Conservation (phyloP, 1,140 invertebrate genomes). For the Physella acuta region DNA sequence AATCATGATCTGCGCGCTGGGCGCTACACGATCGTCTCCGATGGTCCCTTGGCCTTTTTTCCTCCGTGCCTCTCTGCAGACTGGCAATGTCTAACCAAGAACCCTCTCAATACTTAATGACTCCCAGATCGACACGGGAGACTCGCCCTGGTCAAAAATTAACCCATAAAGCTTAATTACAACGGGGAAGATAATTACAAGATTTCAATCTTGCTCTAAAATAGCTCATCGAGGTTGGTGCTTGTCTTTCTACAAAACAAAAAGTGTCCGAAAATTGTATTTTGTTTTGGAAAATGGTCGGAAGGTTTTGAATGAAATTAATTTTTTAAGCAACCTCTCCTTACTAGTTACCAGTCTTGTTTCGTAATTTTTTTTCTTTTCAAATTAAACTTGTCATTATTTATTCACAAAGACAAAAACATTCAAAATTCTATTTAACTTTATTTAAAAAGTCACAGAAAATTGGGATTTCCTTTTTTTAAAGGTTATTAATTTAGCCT, state of each 20-base stretch:
- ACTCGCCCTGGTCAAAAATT: slow-evolving; percentile 17
- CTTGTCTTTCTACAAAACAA: too few relatives aligned
- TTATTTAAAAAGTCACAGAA: too few relatives aligned
- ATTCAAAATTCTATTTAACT: too few relatives aligned
- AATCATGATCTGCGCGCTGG: slow-evolving; percentile 18
- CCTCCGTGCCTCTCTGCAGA: not conserved
- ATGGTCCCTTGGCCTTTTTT: slow-evolving; percentile 9
- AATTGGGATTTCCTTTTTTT: too few relatives aligned
- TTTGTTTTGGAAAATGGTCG: not conserved
- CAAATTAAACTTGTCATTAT: too few relatives aligned
- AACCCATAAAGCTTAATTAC: slow-evolving; percentile 29
- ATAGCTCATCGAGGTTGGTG: slow-evolving; percentile 22
- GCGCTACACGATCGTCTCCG: slow-evolving; percentile 11
- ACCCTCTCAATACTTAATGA: slow-evolving; percentile 24
- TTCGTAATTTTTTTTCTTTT: too few relatives aligned
- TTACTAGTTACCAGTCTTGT: not conserved
- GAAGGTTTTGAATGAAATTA: not conserved
- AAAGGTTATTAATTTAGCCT: too few relatives aligned
- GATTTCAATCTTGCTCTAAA: slow-evolving; percentile 28
- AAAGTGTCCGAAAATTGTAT: not conserved
- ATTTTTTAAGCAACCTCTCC: not conserved
- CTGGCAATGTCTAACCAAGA: slow-evolving; percentile 7
- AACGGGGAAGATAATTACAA: slow-evolving; percentile 26
- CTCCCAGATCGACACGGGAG: slow-evolving; percentile 15
- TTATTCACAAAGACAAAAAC: too few relatives aligned